A percentile compares a stretch with the other conserved stretches of the same genome.
These are phyloP conservation scores for Drosophila barbarae DNA, from an alignment of 2,888 invertebrate species.

Conservation along the genomic window DNA sequence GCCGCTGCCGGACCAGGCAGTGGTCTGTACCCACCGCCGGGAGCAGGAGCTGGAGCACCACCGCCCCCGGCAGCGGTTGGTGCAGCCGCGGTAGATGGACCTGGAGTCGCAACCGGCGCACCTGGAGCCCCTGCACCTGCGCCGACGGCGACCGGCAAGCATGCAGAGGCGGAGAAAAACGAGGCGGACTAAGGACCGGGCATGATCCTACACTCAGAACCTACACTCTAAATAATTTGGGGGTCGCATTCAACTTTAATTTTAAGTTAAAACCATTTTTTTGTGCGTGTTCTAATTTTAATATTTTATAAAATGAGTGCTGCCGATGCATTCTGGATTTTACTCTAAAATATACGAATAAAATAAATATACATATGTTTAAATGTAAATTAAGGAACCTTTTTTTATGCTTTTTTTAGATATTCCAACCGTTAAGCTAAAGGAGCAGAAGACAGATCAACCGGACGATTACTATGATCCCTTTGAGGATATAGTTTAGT, in stretches of 20 bases:
- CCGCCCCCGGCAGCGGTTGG: constrained; percentile 25
- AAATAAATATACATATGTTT: constrained; percentile 32
- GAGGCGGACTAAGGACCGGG: constrained; percentile 70
- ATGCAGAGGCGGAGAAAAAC: constrained; percentile 75
- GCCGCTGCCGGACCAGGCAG: constrained; percentile 5
- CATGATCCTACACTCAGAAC: constrained; percentile 16
- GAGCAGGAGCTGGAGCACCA: constrained; percentile 29
- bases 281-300: constrained; percentile 30
- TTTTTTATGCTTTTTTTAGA: not conserved
- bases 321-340: constrained; percentile 6
- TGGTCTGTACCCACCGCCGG: constrained; percentile 5
- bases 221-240: constrained; percentile 23
- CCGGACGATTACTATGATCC: too few species aligned
- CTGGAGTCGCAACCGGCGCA: constrained; percentile 43
- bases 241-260: not conserved
- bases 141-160: constrained; percentile 48
- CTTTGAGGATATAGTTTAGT: too few species aligned
- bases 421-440: not conserved
- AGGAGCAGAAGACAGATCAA: too few species aligned
- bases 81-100: constrained; percentile 32
- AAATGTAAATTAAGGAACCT: constrained; percentile 13
- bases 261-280: constrained; percentile 24
- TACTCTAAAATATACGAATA: constrained; percentile 24
- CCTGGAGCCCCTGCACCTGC: constrained; percentile 40
- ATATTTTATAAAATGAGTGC: constrained; percentile 24